Base-by-base conservation (phyloP, 2,113 vertebrate genomes). In the Callospermophilus lateralis region DNA sequence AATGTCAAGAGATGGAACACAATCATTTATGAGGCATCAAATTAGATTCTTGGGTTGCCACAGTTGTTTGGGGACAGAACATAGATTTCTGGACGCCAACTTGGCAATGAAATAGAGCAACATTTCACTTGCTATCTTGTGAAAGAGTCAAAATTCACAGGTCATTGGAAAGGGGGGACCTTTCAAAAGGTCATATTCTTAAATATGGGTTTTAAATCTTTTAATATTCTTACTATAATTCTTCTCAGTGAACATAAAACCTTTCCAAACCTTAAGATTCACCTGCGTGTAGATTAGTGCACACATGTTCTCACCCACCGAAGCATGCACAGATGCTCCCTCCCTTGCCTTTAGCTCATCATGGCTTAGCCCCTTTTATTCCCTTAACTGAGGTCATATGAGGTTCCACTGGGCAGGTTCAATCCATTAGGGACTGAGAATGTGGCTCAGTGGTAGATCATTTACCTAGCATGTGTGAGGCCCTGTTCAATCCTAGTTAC, bases 1-100 rank as follows among this genome's bases (percentile, higher is more conserved):
- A 98, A 92, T 92, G 89, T 78, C 51, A 98, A 94, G 39, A 68
- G 30, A 90, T 89, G 63, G 90, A 91, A 97, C 95, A 84, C n/a
- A 42, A 72, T 79, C 63, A 83, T 92, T 95, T 97, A 61, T 15
- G 72, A 96, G 55, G 70, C 19, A 90, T 72, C 67, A 92, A 85
- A 96, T 94, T 73, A 77, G 67, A 96, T 96, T 95, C 58, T 67
- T 81, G 73, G 42, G 63, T 95, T 55, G 51, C 87, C 51, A 24
- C 68, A n/a, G 34, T 77, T 90, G 73, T 94, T 93, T 85, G 67
- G 67, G 92, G 72, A 92, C 67, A 77, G 94, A 90, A 84, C 22
- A 89, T 34, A 85, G 53, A 65, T 83, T 90, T 96, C 68, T 94
- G 88, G 73, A 70, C 53, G 67, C 89, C 92, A 58, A 74, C 55